phyloP scores from a whole-genome alignment of 2,888 invertebrate genomes.

The Philhelius pedissequus region DNA sequence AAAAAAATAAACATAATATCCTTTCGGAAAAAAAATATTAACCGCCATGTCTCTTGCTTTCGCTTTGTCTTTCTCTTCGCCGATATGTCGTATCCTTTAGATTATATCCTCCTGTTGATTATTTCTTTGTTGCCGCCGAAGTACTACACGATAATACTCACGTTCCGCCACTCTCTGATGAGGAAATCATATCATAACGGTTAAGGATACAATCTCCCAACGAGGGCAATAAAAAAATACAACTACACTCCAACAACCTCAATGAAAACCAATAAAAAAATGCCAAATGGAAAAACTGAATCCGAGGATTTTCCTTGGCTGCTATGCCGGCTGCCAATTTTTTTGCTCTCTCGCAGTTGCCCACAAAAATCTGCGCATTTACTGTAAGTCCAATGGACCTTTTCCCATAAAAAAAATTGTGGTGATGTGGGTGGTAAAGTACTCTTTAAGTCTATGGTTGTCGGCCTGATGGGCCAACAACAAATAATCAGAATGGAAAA shows the following conservation, averaged over 20 bases:
- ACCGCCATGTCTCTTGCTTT: conserved; percentile 56
- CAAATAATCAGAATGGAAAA: neutral
- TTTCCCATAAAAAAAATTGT: neutral
- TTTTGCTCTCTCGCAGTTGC: conserved; percentile 31
- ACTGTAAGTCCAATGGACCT: conserved; percentile 50
- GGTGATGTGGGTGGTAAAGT: neutral
- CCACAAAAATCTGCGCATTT: conserved; percentile 49
- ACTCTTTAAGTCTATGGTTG: neutral
- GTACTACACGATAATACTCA: conserved; percentile 62
- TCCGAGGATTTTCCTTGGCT: conserved; percentile 48
- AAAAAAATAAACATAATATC: conserved; percentile 6
- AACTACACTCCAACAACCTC: conserved; percentile 53
- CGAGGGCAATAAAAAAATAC: conserved; percentile 60
- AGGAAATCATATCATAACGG: conserved; percentile 68
- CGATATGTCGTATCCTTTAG: conserved; percentile 54
- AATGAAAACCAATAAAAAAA: conserved; percentile 65
- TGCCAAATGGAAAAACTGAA: conserved; percentile 61
- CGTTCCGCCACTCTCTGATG: conserved; percentile 65
- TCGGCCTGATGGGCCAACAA: conserved; percentile 1
- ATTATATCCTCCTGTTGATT: conserved; percentile 67
- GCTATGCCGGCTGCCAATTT: conserved; percentile 4
- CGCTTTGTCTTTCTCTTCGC: neutral
- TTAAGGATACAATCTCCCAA: conserved; percentile 66
- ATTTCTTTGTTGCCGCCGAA: conserved; percentile 64
- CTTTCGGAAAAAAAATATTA: conserved; percentile 42